A percentile compares a stretch with the other conserved stretches of the same genome.
Conservation (phyloP, 2,113 vertebrate genomes). For the Xiphorhynchus elegans region DNA sequence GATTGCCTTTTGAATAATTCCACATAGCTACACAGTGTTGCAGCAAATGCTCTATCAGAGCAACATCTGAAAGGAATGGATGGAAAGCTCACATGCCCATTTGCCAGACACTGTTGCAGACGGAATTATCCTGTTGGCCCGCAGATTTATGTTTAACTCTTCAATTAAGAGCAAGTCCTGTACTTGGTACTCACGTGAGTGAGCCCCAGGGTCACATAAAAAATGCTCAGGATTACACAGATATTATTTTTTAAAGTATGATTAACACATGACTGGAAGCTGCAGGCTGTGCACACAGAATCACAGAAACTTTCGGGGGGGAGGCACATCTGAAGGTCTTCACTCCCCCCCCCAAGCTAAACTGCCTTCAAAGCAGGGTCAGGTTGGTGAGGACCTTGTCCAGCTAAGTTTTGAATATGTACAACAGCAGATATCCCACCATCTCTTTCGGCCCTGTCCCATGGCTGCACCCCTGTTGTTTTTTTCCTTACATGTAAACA, state of each 20-base stretch:
- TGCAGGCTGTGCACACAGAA: not conserved
- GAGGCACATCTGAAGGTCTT: not conserved
- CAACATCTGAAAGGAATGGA: not conserved
- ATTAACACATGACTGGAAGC: not conserved
- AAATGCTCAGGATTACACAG: slow-evolving; percentile 29
- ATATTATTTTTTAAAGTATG: slow-evolving; percentile 20
- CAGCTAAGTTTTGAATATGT: not conserved
- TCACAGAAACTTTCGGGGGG: not conserved
- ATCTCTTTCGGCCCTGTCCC: not conserved
- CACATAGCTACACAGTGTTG: not conserved
- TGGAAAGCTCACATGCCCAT: not conserved
- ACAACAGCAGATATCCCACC: not conserved
- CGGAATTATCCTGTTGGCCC: not conserved
- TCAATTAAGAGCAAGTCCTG: not conserved
- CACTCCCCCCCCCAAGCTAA: not conserved
- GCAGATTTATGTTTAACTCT: not conserved
- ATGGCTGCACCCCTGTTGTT: not conserved
- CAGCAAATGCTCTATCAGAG: not conserved
- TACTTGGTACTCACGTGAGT: not conserved
- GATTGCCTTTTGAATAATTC: not conserved
- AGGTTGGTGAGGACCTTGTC: not conserved
- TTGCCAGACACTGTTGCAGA: not conserved
- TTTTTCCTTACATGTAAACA: not conserved
- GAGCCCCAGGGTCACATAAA: slow-evolving; percentile 24
- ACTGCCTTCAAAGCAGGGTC: not conserved